Evolutionary conservation across 2,113 vertebrate genomes (phyloP).

Genomic region (Uropsilus gracilis): DNA sequence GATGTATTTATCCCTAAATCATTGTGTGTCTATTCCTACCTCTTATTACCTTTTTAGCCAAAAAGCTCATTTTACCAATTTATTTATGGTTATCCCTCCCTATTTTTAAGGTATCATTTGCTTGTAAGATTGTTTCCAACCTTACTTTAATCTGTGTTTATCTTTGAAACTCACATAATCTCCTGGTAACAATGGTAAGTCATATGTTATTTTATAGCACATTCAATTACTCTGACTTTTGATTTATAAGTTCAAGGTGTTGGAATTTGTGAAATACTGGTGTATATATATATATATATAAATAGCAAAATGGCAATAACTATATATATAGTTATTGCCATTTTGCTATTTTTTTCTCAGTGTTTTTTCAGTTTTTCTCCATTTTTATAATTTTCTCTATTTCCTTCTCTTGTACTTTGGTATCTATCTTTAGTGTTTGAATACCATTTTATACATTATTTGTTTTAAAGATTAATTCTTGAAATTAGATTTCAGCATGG

Average conservation of each 20-base stretch:
- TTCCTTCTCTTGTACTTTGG: too few relatives aligned
- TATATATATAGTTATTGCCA: not conserved
- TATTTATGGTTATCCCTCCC: not conserved
- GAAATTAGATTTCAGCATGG: not conserved
- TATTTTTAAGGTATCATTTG: not conserved
- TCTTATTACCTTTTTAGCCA: not conserved
- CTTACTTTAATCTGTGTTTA: not conserved
- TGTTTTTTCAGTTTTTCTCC: too few relatives aligned
- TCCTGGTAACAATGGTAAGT: too few relatives aligned
- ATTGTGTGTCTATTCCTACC: not conserved
- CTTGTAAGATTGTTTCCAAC: not conserved
- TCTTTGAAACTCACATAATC: not conserved
- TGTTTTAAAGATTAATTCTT: too few relatives aligned
- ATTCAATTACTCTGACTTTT: not conserved
- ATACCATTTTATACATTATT: too few relatives aligned
- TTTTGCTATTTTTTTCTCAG: too few relatives aligned
- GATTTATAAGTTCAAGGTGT: not conserved
- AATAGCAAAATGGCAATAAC: too few relatives aligned
- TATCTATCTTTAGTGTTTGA: too few relatives aligned
- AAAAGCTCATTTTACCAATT: not conserved
- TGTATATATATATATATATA: not conserved
- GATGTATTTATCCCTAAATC: not conserved
- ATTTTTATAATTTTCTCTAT: not conserved
- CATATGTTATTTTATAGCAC: too few relatives aligned
- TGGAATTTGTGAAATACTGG: not conserved